phyloP scores from a whole-genome alignment of 2,888 invertebrate genomes.

The Biston betularia region DNA sequence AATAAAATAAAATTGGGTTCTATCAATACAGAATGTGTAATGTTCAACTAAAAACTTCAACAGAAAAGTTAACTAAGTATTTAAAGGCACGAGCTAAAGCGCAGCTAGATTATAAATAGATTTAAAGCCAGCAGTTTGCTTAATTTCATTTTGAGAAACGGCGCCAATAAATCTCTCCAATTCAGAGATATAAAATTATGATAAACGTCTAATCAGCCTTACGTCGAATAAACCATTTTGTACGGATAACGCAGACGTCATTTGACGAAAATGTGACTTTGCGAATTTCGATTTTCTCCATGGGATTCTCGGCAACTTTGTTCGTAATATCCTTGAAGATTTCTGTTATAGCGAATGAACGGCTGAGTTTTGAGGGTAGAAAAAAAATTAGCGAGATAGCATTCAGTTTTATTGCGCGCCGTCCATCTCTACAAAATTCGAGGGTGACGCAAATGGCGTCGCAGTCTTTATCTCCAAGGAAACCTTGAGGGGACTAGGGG shows the following conservation, averaged over 20 bases:
- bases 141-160: conserved; percentile 17
- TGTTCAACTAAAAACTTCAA: conserved; percentile 29
- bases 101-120: conserved; percentile 4
- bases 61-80: conserved; percentile 22
- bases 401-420: conserved; percentile 71
- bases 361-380: conserved; percentile 53
- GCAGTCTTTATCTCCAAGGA: conserved; percentile 59
- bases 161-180: conserved; percentile 20
- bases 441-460: conserved; percentile 65
- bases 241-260: conserved; percentile 41
- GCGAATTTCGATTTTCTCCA: conserved; percentile 55
- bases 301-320: conserved; percentile 52
- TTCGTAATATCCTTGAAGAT: conserved; percentile 59
- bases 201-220: conserved; percentile 50
- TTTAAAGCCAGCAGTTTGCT: conserved; percentile 10
- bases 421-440: conserved; percentile 67
- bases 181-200: conserved; percentile 36
- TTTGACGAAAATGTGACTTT: conserved; percentile 52
- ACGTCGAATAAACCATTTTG: conserved; percentile 45
- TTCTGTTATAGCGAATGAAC: conserved; percentile 52
- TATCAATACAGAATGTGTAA: conserved; percentile 56
- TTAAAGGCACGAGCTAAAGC: conserved; percentile 15
- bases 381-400: conserved; percentile 77
- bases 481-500: conserved; percentile 47
- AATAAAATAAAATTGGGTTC: conserved; percentile 71